phyloP scores from a whole-genome alignment of 1,140 invertebrate genomes.

The Aphelenchoides avenae region DNA sequence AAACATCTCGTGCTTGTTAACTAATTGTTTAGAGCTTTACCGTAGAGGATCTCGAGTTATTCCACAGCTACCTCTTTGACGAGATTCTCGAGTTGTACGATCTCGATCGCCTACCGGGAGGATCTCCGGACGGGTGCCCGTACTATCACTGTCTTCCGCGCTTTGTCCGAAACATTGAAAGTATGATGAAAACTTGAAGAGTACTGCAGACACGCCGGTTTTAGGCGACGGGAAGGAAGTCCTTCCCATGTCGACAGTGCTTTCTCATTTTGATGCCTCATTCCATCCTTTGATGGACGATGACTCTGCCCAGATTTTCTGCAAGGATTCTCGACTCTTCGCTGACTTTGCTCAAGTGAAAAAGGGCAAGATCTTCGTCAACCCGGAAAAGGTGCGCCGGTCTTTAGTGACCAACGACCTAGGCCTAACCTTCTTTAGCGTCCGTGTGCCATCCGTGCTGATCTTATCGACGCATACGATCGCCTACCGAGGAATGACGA shows the following conservation, averaged over 20 bases:
- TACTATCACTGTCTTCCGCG: constrained; percentile 92
- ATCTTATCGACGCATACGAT: constrained; percentile 77
- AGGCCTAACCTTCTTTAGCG: constrained; percentile 57
- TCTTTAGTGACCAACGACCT: constrained; percentile 12
- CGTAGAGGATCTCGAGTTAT: constrained; percentile 81
- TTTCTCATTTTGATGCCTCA: constrained; percentile 77
- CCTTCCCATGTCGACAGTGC: constrained; percentile 78
- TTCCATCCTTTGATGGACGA: constrained; percentile 67
- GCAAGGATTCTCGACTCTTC: constrained; percentile 1
- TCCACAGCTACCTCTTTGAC: constrained; percentile 79
- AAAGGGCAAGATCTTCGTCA: constrained; percentile 79
- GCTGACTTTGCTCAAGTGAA: constrained; percentile 63
- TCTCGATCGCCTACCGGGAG: constrained; percentile 63
- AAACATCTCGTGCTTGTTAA: too few relatives aligned
- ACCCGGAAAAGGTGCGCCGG: constrained; percentile 73
- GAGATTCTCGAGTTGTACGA: constrained; percentile 90
- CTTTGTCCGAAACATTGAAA: constrained; percentile 70
- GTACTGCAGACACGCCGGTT: constrained; percentile 42
- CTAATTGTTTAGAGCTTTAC: constrained; percentile 76
- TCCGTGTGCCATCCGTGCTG: constrained; percentile 84
- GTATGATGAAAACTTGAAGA: constrained; percentile 3
- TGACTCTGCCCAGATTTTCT: constrained; percentile 49
- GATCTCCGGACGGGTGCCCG: constrained; percentile 66
- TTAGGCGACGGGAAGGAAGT: constrained; percentile 71
- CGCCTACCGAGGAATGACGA: neutral